Conservation (phyloP, 2,113 vertebrate species). For the Lasiurus borealis region DNA sequence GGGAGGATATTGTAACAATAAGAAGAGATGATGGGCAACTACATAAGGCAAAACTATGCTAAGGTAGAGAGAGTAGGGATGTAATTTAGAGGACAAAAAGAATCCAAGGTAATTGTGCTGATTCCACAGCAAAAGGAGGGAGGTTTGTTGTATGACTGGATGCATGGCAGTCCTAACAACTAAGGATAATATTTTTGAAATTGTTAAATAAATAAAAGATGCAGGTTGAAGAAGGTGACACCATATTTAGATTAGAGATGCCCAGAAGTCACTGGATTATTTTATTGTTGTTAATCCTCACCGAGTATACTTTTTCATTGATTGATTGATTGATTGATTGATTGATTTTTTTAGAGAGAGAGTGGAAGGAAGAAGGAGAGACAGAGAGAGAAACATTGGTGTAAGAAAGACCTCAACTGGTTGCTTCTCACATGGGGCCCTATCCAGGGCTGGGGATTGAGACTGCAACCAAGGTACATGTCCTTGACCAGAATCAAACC, state of each 20-base stretch:
- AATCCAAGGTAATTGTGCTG: background rate
- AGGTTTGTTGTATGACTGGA: accelerated
- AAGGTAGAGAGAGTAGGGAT: too few relatives aligned
- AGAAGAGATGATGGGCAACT: background rate
- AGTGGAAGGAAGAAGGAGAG: too few relatives aligned
- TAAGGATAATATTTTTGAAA: background rate
- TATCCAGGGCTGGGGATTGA: too few relatives aligned
- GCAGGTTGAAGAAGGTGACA: background rate
- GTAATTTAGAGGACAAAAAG: background rate
- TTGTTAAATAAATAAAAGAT: background rate
- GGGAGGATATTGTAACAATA: background rate
- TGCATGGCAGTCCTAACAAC: background rate
- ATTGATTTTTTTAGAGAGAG: too few relatives aligned
- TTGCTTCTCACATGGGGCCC: too few relatives aligned
- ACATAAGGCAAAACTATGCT: background rate
- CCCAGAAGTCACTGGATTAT: background rate
- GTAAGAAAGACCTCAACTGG: too few relatives aligned
- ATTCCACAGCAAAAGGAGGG: background rate
- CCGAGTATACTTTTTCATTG: too few relatives aligned
- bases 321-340: too few relatives aligned
- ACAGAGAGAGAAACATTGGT: too few relatives aligned
- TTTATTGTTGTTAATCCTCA: background rate
- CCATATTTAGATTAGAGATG: background rate
- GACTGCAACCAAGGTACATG: too few relatives aligned
- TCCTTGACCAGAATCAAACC: too few relatives aligned